A percentile compares a stretch with the other conserved stretches of the same genome.
Evolutionary conservation across 2,797 vertebrate genomes (phyloP).

Genomic region (Lithobates sylvaticus): DNA sequence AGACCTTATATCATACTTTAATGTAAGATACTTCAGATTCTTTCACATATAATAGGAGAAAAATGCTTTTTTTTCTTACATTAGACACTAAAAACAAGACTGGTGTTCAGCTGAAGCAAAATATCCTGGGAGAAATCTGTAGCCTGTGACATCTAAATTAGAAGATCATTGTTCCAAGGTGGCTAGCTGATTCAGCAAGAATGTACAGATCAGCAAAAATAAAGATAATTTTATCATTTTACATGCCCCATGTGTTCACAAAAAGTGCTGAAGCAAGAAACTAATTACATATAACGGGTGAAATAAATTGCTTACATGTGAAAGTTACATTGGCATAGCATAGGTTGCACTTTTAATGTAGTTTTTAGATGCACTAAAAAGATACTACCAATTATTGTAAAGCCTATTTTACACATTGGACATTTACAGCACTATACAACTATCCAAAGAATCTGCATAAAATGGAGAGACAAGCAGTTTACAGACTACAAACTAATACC

Average conservation of each 20-base stretch:
- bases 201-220: constrained; percentile 37
- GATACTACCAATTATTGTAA: background rate
- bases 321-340: background rate
- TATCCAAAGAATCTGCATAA: too few relatives aligned
- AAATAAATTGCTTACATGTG: background rate
- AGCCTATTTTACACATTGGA: background rate
- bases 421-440: too few relatives aligned
- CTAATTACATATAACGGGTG: background rate
- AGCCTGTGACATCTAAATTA: constrained; percentile 47
- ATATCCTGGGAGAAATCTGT: constrained; percentile 47
- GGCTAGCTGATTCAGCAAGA: constrained; percentile 36
- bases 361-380: background rate
- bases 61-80: background rate
- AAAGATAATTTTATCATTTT: constrained; percentile 46
- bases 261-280: constrained; percentile 41
- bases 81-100: background rate
- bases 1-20: too few relatives aligned
- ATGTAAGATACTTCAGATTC: too few relatives aligned
- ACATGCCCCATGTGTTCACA: constrained; percentile 39
- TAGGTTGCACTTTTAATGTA: background rate
- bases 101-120: constrained; percentile 9
- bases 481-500: too few relatives aligned
- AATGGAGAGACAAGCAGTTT: too few relatives aligned
- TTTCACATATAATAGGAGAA: too few relatives aligned
- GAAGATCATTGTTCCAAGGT: constrained; percentile 40